Percentiles rank a stretch among this genome's conserved stretches.
Conservation (phyloP, 2,888 invertebrate genomes). For the Pseudoips prasinana region DNA sequence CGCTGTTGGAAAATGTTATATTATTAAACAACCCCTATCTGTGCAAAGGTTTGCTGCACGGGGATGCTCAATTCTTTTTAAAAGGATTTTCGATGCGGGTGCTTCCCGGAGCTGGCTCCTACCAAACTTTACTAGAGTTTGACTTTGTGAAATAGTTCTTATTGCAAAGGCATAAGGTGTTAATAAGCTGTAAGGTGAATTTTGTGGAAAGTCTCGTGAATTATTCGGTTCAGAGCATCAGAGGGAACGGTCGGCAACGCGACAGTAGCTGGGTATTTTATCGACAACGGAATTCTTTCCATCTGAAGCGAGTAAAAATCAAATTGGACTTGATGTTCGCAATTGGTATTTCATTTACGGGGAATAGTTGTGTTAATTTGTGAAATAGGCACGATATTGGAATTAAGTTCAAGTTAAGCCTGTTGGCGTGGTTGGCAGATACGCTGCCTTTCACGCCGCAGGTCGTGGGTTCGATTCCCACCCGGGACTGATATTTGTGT, state of each 20-base stretch:
- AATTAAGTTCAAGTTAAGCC: no score
- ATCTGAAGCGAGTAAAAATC: conserved; percentile 46
- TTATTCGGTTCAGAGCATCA: conserved; percentile 56
- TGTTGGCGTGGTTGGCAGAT: no score
- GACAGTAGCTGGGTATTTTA: conserved; percentile 49
- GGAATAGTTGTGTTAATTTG: conserved; percentile 20
- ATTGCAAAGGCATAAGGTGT: conserved; percentile 23
- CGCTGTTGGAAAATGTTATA: no score
- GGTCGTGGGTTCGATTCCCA: no score
- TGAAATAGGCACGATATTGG: no score
- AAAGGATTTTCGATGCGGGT: conserved; percentile 50
- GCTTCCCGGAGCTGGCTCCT: conserved; percentile 32
- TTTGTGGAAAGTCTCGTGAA: conserved; percentile 46
- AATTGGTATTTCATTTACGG: conserved; percentile 42
- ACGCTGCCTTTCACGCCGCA: no score
- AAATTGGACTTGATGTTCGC: conserved; percentile 53
- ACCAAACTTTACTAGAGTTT: conserved; percentile 17
- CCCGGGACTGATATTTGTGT: no score
- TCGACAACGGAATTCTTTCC: conserved; percentile 49
- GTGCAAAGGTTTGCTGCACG: conserved; percentile 32
- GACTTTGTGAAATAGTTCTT: conserved; percentile 28
- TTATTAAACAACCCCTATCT: conserved; percentile 36
- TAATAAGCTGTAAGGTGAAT: conserved; percentile 20
- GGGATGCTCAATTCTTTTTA: conserved; percentile 44
- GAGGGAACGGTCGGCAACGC: conserved; percentile 45